A percentile compares a stretch with the other conserved stretches of the same genome.
phyloP scores from a whole-genome alignment of 1,140 invertebrate genomes.

The Pachyrhynchus sulphureomaculatus region DNA sequence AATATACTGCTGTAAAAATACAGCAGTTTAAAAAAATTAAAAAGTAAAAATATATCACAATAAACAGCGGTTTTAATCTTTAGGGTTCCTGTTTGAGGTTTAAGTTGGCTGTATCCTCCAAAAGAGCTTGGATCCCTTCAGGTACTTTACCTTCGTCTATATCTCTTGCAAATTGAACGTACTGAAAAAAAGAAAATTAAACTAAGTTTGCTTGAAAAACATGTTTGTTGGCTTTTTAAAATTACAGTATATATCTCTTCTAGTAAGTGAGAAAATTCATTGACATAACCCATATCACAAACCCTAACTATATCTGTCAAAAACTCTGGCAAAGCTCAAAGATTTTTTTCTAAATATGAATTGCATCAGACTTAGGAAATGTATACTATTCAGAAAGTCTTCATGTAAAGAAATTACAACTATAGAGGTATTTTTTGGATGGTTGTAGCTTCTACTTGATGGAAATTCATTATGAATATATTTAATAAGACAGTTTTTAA shows the following conservation, averaged over 20 bases:
- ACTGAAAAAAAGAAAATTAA: slow-evolving; percentile 59
- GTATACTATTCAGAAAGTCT: no score
- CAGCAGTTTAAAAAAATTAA: not conserved
- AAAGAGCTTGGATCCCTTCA: slow-evolving; percentile 70
- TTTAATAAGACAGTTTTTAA: no score
- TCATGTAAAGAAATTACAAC: no score
- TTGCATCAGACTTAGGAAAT: not conserved
- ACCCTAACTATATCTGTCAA: no score
- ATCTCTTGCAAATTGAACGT: slow-evolving; percentile 76
- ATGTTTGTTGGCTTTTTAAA: no score
- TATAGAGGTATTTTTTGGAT: no score
- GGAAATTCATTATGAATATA: no score
- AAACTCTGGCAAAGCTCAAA: no score
- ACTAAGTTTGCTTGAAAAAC: not conserved
- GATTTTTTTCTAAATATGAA: slow-evolving; percentile 5
- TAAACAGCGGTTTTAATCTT: not conserved
- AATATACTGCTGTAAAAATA: not conserved
- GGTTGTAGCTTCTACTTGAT: no score
- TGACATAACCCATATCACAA: no score
- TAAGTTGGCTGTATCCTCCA: slow-evolving; percentile 65
- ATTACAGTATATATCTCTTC: no score
- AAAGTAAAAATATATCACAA: slow-evolving; percentile 18
- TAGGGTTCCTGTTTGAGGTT: slow-evolving; percentile 56
- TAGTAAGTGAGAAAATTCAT: no score
- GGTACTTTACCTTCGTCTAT: slow-evolving; percentile 76